Base-by-base conservation (phyloP, 2,888 invertebrate species). In the Polylopha cassiicola region DNA sequence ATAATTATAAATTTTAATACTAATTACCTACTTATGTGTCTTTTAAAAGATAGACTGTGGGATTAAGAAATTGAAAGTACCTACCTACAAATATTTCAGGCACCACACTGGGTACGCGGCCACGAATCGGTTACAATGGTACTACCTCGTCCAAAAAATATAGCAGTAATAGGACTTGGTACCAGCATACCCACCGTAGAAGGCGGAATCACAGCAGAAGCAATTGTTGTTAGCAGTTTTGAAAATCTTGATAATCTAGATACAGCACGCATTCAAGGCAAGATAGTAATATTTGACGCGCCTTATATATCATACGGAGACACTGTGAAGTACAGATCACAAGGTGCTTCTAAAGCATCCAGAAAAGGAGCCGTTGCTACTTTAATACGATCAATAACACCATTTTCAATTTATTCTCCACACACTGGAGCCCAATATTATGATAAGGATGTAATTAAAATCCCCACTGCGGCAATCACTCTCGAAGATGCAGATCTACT, bases 251-350 rank as follows among this genome's bases (percentile, higher is more conserved):
- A 88, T 2, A 51, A 62, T 20, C 72, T 84, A 27, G 70, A 86
- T 2, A 53, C 65, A 6, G 73, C 53, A n/a, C 24, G 86, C 56
- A 88, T 91, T 38, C 61, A 67, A 52, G 80, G 91, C 9, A 94
- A 93, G 84, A 94, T 95, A 37, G 91, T 95, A 1, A 89, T 95
- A 1, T 94, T 88, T 65, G 91, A 92, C 62, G 87, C 91, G 54
- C 81, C 85, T 37, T 93, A 76, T 60, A 65, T 82, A 6, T 74
- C 75, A 11, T 95, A 95, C 65, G 89, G 89, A 0, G 65, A 81
- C 34, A 89, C 91, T 0, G 92, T 91, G 0, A 44, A 67, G 30
- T 95, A 94, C 62, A 82, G 94, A 57, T 64, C 65, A 7, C 57
- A 65, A 8, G 92, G 92, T 2, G 93, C 93, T 1, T 65, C 87